Evolutionary conservation across 2,888 invertebrate genomes (phyloP).

Genomic region (Noctua janthina): DNA sequence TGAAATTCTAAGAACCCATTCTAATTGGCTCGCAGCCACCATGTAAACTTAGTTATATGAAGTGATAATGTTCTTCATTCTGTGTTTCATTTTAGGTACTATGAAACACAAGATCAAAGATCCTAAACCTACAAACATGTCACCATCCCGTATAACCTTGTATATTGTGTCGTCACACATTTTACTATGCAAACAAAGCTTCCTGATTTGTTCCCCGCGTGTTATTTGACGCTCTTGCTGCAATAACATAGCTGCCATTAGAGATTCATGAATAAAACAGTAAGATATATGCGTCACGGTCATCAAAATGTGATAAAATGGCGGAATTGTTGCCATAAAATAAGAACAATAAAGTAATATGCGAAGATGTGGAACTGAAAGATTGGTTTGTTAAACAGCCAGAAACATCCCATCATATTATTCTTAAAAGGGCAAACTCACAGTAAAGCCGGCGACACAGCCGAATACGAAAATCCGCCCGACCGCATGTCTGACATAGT

Average conservation of each 20-base stretch:
- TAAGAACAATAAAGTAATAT: constrained; percentile 11
- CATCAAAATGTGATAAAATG: constrained; percentile 38
- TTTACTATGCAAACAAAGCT: constrained; percentile 37
- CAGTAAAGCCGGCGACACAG: background rate
- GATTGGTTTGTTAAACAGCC: background rate
- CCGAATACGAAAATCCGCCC: no score
- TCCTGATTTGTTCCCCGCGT: constrained; percentile 26
- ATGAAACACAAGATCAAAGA: background rate
- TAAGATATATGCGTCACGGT: constrained; percentile 2
- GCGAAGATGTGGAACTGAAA: background rate
- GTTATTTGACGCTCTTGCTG: constrained; percentile 37
- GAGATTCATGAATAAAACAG: constrained; percentile 48
- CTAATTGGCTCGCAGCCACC: background rate
- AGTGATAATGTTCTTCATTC: background rate
- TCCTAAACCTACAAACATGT: constrained; percentile 17
- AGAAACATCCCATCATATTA: background rate
- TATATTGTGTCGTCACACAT: constrained; percentile 18
- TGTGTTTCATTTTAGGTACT: background rate
- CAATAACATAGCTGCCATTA: constrained; percentile 37
- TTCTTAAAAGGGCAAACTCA: background rate
- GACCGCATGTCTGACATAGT: background rate
- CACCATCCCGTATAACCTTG: background rate
- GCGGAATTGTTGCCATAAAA: constrained; percentile 9
- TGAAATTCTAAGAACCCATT: background rate
- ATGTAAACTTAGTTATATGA: background rate